Conservation (phyloP, 1,140 invertebrate genomes). For the Euschistus heros region DNA sequence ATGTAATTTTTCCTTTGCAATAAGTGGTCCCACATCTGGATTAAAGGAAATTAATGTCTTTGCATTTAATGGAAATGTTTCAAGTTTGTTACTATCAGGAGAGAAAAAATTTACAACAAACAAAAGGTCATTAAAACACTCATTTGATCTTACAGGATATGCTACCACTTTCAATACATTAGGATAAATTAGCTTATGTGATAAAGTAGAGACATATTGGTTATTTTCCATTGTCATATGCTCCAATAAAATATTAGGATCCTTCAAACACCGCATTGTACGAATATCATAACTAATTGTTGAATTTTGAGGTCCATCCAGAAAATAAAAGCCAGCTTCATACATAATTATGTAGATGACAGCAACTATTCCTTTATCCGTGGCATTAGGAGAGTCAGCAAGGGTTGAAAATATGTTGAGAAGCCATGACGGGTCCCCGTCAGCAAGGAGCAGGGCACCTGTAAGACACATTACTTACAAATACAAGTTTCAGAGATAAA, state of each 20-base stretch:
- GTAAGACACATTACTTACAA: conserved; percentile 15
- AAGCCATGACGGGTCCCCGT: conserved; percentile 17
- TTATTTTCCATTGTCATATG: not conserved
- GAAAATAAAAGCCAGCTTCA: conserved; percentile 13
- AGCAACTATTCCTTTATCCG: not conserved
- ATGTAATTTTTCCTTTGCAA: no score
- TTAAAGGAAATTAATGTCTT: no score
- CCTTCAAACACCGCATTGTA: conserved; percentile 3
- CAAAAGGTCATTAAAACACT: not conserved
- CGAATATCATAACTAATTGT: conserved; percentile 6
- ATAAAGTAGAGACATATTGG: not conserved
- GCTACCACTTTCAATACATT: not conserved
- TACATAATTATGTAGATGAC: conserved; percentile 14
- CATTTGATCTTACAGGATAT: not conserved
- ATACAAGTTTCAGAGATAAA: no score
- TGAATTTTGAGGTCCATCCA: not conserved
- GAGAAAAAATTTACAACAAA: not conserved
- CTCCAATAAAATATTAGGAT: not conserved
- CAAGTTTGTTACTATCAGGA: not conserved
- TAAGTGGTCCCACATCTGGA: no score
- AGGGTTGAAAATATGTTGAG: not conserved
- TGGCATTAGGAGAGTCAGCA: not conserved
- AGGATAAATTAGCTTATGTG: not conserved
- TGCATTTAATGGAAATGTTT: no score
- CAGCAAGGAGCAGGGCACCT: conserved; percentile 18